phyloP scores from a whole-genome alignment of 2,888 invertebrate species.

The Amblyteles armatorius region DNA sequence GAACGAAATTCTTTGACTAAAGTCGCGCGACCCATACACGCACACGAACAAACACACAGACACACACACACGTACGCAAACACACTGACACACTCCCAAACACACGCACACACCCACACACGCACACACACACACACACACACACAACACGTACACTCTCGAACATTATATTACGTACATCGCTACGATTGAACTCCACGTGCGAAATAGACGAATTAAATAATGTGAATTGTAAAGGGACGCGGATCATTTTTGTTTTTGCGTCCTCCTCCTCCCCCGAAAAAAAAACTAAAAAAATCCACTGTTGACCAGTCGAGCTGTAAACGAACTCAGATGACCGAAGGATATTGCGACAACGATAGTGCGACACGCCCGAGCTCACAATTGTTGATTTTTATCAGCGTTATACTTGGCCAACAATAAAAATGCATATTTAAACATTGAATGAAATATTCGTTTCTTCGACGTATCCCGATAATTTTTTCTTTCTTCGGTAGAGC shows the following conservation, averaged over 20 bases:
- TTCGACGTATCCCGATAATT: conserved; percentile 30
- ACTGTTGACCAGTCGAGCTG: conserved; percentile 55
- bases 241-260: conserved; percentile 36
- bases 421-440: conserved; percentile 75
- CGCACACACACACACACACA: conserved; percentile 36
- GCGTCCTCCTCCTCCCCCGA: neutral
- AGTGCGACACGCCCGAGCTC: conserved; percentile 44
- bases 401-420: conserved; percentile 76
- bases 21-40: conserved; percentile 53
- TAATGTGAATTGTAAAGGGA: conserved; percentile 48
- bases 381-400: conserved; percentile 77
- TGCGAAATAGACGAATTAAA: conserved; percentile 52
- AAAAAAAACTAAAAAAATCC: conserved; percentile 13
- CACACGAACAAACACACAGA: conserved; percentile 59
- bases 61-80: conserved; percentile 57
- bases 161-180: conserved; percentile 41
- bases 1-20: conserved; percentile 31
- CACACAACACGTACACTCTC: conserved; percentile 25
- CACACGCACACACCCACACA: conserved; percentile 59
- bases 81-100: conserved; percentile 39
- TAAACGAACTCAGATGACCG: conserved; percentile 47
- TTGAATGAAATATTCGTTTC: conserved; percentile 35
- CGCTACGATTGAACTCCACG: conserved; percentile 32
- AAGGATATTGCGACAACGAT: conserved; percentile 27
- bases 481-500: neutral